A percentile compares a stretch with the other conserved stretches of the same genome.
Conservation (phyloP, 2,113 vertebrate species). For the Seriola quinqueradiata region DNA sequence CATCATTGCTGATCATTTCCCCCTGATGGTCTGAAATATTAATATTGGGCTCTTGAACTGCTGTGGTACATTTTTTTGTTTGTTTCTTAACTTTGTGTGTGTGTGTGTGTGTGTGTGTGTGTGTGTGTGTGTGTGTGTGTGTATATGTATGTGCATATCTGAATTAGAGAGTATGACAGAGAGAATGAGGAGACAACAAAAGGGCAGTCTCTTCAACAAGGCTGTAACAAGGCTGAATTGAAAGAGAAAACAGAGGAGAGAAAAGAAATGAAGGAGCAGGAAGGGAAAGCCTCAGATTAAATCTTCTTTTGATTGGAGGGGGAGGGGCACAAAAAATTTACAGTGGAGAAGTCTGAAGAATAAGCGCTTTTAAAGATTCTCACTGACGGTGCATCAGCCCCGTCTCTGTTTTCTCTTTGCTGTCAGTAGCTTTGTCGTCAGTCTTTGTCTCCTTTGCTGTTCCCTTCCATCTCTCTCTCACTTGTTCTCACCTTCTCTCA, state of each 20-base stretch:
- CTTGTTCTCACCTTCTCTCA: slow-evolving; percentile 36
- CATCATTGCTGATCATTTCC: slow-evolving; percentile 63
- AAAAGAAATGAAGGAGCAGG: slow-evolving; percentile 26
- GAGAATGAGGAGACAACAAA: neutral
- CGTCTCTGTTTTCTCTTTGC: slow-evolving; percentile 31
- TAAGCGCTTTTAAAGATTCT: slow-evolving; percentile 14
- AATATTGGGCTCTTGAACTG: slow-evolving; percentile 72
- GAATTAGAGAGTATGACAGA: neutral
- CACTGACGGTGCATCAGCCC: slow-evolving; percentile 19
- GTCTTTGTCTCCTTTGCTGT: slow-evolving; percentile 50
- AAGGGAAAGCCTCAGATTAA: slow-evolving; percentile 69
- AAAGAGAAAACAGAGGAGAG: slow-evolving; percentile 69
- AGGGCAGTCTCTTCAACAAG: slow-evolving; percentile 23
- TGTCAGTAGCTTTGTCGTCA: slow-evolving; percentile 33
- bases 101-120: neutral
- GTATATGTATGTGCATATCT: slow-evolving; percentile 1
- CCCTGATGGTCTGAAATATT: slow-evolving; percentile 80
- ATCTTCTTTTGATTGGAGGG: slow-evolving; percentile 77
- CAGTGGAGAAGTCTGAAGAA: slow-evolving; percentile 45
- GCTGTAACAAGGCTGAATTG: slow-evolving; percentile 17
- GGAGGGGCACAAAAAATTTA: slow-evolving; percentile 84
- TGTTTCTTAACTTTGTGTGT: slow-evolving; percentile 54
- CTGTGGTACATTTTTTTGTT: slow-evolving; percentile 27
- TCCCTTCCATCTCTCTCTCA: slow-evolving; percentile 15
- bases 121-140: slow-evolving; percentile 7